Evolutionary conservation across 2,113 vertebrate genomes (phyloP).

Genomic region (Clarias macrocephalus): DNA sequence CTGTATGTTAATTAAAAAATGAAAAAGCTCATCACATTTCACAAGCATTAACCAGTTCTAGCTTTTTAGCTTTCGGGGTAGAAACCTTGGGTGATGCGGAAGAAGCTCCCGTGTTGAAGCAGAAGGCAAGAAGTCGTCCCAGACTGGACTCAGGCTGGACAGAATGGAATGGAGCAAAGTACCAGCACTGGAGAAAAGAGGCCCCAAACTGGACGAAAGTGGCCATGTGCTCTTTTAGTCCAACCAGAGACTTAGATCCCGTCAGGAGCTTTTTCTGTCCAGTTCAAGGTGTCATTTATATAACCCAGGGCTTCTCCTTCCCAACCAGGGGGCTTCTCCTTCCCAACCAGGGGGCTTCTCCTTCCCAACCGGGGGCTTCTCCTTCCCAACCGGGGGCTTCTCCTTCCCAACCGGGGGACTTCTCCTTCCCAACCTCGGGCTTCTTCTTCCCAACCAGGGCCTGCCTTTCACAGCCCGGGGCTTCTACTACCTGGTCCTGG

Average conservation of each 20-base stretch:
- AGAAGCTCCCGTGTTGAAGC: neutral
- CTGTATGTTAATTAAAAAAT: neutral
- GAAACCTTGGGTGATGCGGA: neutral
- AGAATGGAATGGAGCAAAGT: neutral
- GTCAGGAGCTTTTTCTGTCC: too few relatives aligned
- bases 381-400: too few relatives aligned
- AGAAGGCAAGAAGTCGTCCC: neutral
- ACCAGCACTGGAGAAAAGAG: too few relatives aligned
- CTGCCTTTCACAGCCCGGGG: too few relatives aligned
- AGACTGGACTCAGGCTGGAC: neutral
- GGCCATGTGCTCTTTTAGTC: too few relatives aligned
- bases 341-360: too few relatives aligned
- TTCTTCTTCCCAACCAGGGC: too few relatives aligned
- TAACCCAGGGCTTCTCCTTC: too few relatives aligned
- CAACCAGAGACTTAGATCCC: too few relatives aligned
- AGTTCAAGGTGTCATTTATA: neutral
- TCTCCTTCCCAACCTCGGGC: too few relatives aligned
- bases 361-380: too few relatives aligned
- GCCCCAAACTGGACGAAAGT: neutral
- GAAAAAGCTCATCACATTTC: neutral
- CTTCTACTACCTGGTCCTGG: neutral
- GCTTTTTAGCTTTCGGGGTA: neutral
- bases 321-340: neutral
- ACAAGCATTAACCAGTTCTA: neutral
- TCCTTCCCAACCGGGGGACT: too few relatives aligned